Percentiles rank a stretch among this genome's conserved stretches.
Evolutionary conservation across 2,888 invertebrate genomes (phyloP).

Genomic region (Drosophila mimica): DNA sequence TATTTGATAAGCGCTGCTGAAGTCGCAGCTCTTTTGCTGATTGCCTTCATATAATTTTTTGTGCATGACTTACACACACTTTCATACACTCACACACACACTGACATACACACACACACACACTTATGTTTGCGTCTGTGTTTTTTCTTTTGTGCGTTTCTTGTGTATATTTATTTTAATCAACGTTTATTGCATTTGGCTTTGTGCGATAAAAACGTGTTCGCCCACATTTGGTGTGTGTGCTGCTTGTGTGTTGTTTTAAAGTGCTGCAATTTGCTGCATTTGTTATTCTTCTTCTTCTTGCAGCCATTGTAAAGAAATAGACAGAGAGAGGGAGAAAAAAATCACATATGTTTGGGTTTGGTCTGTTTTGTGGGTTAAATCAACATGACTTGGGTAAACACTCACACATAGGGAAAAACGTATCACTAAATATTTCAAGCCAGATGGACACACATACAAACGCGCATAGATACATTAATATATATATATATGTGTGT

Average conservation of each 20-base stretch:
- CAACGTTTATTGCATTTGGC: conserved; percentile 77
- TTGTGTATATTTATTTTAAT: conserved; percentile 73
- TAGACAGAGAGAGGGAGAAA: neutral
- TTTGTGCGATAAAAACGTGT: conserved; percentile 79
- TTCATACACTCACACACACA: neutral
- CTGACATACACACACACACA: neutral
- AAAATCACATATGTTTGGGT: conserved; percentile 66
- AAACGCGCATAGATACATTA: conserved; percentile 10
- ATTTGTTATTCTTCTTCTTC: conserved; percentile 36
- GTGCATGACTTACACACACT: conserved; percentile 31
- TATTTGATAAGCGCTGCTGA: conserved; percentile 61
- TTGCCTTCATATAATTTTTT: conserved; percentile 46
- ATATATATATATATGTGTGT: neutral
- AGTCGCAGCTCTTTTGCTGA: conserved; percentile 52
- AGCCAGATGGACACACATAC: conserved; percentile 10
- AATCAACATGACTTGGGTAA: conserved; percentile 66
- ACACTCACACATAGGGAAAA: conserved; percentile 57
- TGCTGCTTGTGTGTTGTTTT: conserved; percentile 34
- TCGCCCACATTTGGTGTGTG: conserved; percentile 76
- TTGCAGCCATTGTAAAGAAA: conserved; percentile 4
- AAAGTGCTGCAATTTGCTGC: conserved; percentile 63
- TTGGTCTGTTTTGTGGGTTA: conserved; percentile 70
- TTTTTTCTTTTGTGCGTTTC: conserved; percentile 41
- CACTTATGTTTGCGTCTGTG: conserved; percentile 30
- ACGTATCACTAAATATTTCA: conserved; percentile 23